Evolutionary conservation across 1,140 invertebrate genomes (phyloP), one percentile per base, ranked within the genome.

Genomic region (Euborellia annulipes): DNA sequence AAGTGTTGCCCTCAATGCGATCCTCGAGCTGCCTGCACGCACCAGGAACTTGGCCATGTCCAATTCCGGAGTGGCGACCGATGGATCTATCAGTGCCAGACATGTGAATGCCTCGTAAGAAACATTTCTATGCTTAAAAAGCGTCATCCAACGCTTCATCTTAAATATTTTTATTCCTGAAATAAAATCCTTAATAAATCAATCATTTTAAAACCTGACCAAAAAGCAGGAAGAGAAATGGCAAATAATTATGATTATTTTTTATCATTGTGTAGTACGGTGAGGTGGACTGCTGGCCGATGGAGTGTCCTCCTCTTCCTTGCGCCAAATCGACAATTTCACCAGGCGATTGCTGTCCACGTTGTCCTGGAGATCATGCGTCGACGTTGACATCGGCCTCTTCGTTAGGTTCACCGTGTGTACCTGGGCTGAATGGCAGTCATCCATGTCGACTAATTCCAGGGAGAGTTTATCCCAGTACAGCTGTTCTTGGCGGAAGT

Each of bases 41-140:
- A 87, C 63, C 83, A 86, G 60, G 81, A 85, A 56, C 68, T 84
- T 54, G 69, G 75, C 48, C 72, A 82, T 55, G 71, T 84, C 45
- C 68, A 75, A 50, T 80, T 84, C 58, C 71, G 74, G 54, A 83
- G 79, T 59, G 85, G 85, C 23, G 82, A 89, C 61, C 70, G 73
- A 53, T 91, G 86, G 86, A 78, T 85, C 46, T 87, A 86, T 64
- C 79, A 88, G 58, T 91, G 86, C 64, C 82, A 88, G 67, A 85
- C 80, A 46, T 91, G 86, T 69, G 85, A 89, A 67, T 91, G 86
- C 67, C 65, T 87, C 61, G 81, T 85, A 62, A 69, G 70, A 61
- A 16, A 18, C n/a, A 27, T 27, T 27, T n/a, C n/a, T n/a, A n/a
- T n/a, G n/a, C n/a, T n/a, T n/a, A n/a, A n/a, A n/a, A n/a, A n/a